A percentile compares a stretch with the other conserved stretches of the same genome.
Conservation (phyloP, 2,888 invertebrate genomes). For the Drosophila flavopinicola region DNA sequence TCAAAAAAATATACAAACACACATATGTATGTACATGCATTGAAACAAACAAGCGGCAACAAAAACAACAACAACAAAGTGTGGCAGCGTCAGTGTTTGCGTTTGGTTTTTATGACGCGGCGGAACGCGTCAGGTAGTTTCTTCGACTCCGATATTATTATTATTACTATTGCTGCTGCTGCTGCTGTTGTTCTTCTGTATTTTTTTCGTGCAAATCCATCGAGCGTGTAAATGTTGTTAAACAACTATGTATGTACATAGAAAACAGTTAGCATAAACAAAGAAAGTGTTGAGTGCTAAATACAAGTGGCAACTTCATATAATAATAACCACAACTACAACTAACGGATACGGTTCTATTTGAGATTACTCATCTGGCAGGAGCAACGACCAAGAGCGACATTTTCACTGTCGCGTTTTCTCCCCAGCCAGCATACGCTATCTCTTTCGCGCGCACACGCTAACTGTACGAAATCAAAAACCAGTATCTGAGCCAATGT, state of each 20-base stretch:
- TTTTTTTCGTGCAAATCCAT: slow-evolving; percentile 45
- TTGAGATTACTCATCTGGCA: slow-evolving; percentile 70
- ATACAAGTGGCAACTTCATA: no score
- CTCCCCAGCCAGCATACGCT: slow-evolving; percentile 27
- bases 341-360: slow-evolving; percentile 28
- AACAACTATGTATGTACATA: slow-evolving; percentile 45
- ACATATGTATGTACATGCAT: slow-evolving; percentile 5
- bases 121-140: slow-evolving; percentile 72
- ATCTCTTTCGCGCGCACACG: slow-evolving; percentile 34
- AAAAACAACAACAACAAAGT: slow-evolving; percentile 32
- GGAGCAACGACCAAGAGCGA: slow-evolving; percentile 60
- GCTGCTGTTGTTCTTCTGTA: slow-evolving; percentile 39
- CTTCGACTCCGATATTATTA: slow-evolving; percentile 28
- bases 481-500: slow-evolving; percentile 76
- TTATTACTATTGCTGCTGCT: slow-evolving; percentile 1
- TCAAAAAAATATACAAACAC: slow-evolving; percentile 51
- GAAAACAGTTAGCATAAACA: slow-evolving; percentile 40
- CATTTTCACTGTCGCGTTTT: slow-evolving; percentile 57
- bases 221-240: slow-evolving; percentile 68
- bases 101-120: slow-evolving; percentile 72
- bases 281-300: slow-evolving; percentile 15
- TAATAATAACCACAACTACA: neutral
- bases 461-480: slow-evolving; percentile 68
- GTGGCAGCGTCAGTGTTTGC: slow-evolving; percentile 52
- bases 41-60: slow-evolving; percentile 29